A percentile compares a stretch with the other conserved stretches of the same genome.
Conservation (phyloP, 2,113 vertebrate species). For the Gopherus evgoodei region DNA sequence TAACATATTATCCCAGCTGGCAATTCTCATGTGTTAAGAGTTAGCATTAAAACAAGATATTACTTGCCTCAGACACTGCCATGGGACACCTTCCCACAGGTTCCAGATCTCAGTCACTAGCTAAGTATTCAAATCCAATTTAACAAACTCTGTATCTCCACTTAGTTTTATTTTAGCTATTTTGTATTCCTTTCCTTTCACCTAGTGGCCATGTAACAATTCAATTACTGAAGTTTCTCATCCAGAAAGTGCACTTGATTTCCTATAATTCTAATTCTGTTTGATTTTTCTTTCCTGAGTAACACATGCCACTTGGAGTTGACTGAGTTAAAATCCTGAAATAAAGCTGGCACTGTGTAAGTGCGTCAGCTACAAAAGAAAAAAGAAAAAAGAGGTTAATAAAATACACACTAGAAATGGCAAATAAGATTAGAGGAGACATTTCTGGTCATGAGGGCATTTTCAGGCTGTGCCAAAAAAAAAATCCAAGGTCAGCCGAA, state of each 20-base stretch:
- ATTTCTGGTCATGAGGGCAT: constrained; percentile 40
- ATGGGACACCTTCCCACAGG: neutral
- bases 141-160: constrained; percentile 42
- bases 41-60: neutral
- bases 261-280: constrained; percentile 40
- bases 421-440: constrained; percentile 32
- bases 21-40: neutral
- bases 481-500: neutral
- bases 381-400: neutral
- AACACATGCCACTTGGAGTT: constrained; percentile 47
- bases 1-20: neutral
- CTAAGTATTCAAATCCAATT: constrained; percentile 64
- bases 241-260: constrained; percentile 60
- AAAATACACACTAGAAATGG: constrained; percentile 54
- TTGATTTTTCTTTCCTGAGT: constrained; percentile 35
- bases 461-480: constrained; percentile 11
- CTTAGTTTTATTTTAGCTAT: constrained; percentile 29
- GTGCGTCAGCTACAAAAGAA: constrained; percentile 3
- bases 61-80: neutral
- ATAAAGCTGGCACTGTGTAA: constrained; percentile 28
- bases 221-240: constrained; percentile 68
- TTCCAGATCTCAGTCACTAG: constrained; percentile 22
- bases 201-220: constrained; percentile 56
- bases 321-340: constrained; percentile 55
- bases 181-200: constrained; percentile 51